Evolutionary conservation across 2,888 invertebrate genomes (phyloP), one percentile per base, ranked within the genome.

Genomic region (Lochmaea capreae): DNA sequence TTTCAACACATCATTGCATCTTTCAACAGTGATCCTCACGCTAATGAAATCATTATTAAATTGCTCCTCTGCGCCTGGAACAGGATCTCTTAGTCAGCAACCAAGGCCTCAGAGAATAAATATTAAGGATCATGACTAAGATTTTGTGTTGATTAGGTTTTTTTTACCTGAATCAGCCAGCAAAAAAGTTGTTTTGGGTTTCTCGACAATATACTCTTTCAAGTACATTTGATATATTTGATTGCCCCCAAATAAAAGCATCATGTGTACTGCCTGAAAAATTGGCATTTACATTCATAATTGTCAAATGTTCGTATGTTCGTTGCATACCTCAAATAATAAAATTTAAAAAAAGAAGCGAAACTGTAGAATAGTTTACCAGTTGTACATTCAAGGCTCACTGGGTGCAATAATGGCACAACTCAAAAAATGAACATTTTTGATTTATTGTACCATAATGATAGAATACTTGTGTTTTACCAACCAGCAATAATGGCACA

Each of bases 111-210:
- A 61, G 61, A 61, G 33, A 39, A 61, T 61, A 61, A 12, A 26
- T 26, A 26, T 1, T 26, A 26, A 26, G 3, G 26, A 26, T 26
- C 26, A 26, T 26, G 26, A 26, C 26, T 26, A 26, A 26, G 26
- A 26, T 26, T 33, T 33, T 61, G 61, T 61, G 39, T 61, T 39
- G 1, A 33, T 61, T 18, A 61, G 3, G 1, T 10, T 11, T 61
- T 61, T 61, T 14, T 61, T 61, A 39, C 33, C 61, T 11, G 54
- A 54, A 54, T 22, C 39, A 6, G 11, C 61, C 39, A 61, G 61
- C 61, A 61, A 61, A 61, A 61, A 61, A 61, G 61, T 61, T 61
- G 61, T 39, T 61, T 61, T 61, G 61, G 39, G 61, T 39, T 61
- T 61, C 61, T 39, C 61, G 39, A 39, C 61, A 39, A 43, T 43